These are phyloP conservation scores for Perithous albicinctus DNA, from an alignment of 2,888 invertebrate species.

Conservation along the genomic window DNA sequence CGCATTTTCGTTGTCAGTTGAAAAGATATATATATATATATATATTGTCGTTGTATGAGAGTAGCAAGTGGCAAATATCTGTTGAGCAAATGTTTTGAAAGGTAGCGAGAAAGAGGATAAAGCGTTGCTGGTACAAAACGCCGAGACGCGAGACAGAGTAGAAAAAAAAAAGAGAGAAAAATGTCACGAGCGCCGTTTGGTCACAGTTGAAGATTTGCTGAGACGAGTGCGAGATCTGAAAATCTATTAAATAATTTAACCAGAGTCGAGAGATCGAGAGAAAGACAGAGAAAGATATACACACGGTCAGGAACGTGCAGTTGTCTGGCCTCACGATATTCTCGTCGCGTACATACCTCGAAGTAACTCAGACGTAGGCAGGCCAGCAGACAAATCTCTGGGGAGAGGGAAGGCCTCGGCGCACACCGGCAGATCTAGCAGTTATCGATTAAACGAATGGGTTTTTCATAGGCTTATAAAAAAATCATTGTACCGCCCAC, in stretches of 20 bases:
- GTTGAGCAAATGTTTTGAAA: conserved; percentile 30
- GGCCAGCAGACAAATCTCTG: conserved; percentile 8
- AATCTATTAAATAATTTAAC: conserved; percentile 28
- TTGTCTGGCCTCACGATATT: conserved; percentile 51
- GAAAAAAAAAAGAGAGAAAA: too few species aligned
- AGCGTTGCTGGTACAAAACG: neutral
- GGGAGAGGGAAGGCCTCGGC: conserved; percentile 4
- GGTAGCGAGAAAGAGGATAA: conserved; percentile 16
- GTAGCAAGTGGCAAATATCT: neutral
- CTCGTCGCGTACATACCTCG: conserved; percentile 29
- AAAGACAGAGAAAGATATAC: too few species aligned
- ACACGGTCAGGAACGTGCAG: conserved; percentile 24
- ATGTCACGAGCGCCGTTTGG: neutral
- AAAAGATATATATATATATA: too few species aligned
- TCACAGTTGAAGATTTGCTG: neutral
- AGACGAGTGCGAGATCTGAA: neutral
- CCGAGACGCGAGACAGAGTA: neutral
- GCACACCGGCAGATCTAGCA: conserved; percentile 25
- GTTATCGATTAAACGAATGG: conserved; percentile 51
- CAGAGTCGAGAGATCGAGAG: conserved; percentile 5
- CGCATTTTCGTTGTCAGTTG: conserved; percentile 1
- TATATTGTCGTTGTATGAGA: conserved; percentile 8
- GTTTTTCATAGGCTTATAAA: conserved; percentile 39
- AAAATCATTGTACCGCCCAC: conserved; percentile 24
- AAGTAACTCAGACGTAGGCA: conserved; percentile 19